phyloP scores from a whole-genome alignment of 1,140 invertebrate species.

The Hyphantria cunea region DNA sequence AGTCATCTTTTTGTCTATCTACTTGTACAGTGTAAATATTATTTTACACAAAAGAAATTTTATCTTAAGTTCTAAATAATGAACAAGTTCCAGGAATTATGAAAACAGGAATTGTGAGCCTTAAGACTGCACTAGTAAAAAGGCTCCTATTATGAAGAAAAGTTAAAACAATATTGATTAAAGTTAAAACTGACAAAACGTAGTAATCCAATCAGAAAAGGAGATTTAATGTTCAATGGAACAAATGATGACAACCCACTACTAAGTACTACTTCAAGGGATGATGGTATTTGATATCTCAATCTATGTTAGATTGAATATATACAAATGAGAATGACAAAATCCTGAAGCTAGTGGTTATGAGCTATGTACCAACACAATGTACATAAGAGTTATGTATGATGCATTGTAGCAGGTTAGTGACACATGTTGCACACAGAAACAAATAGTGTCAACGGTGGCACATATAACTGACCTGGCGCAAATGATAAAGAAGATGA shows the following conservation, averaged over 20 bases:
- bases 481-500: slow-evolving; percentile 85
- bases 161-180: no score
- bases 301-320: slow-evolving; percentile 20
- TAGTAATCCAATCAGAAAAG: not conserved
- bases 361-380: slow-evolving; percentile 41
- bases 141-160: no score
- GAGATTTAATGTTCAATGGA: not conserved
- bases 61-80: not conserved
- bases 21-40: no score
- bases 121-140: no score
- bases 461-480: slow-evolving; percentile 88
- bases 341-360: slow-evolving; percentile 46
- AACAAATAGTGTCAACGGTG: slow-evolving; percentile 69
- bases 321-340: slow-evolving; percentile 37
- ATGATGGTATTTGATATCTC: slow-evolving; percentile 24
- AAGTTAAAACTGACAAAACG: no score
- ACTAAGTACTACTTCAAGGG: slow-evolving; percentile 2
- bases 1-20: slow-evolving; percentile 1
- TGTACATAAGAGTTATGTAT: slow-evolving; percentile 37
- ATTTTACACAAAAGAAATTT: no score
- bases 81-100: no score
- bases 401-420: slow-evolving; percentile 68
- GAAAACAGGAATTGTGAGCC: no score
- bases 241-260: slow-evolving; percentile 5
- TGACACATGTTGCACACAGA: slow-evolving; percentile 78